A percentile compares a stretch with the other conserved stretches of the same genome.
phyloP scores from a whole-genome alignment of 2,113 vertebrate genomes.

The Xiphorhynchus elegans region DNA sequence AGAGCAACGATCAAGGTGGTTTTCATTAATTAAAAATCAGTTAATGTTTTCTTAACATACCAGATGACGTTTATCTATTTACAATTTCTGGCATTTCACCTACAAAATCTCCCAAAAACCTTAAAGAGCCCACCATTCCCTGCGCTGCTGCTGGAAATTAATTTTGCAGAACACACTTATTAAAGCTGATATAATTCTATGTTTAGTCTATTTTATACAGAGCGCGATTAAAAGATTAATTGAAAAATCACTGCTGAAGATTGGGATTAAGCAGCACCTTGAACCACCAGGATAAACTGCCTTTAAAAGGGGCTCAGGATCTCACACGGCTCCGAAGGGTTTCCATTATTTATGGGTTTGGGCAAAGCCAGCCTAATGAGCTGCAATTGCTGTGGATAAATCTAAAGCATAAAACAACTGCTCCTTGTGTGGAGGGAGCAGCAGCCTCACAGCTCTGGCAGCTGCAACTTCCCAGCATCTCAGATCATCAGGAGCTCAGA shows the following conservation, averaged over 20 bases:
- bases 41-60: background rate
- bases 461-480: background rate
- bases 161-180: background rate
- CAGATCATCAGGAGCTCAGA: background rate
- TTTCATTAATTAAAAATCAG: background rate
- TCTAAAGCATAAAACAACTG: conserved; percentile 5
- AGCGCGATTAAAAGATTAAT: conserved; percentile 55
- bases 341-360: conserved; percentile 71
- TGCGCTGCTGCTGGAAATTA: conserved; percentile 34
- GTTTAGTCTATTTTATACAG: conserved; percentile 21
- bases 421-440: conserved; percentile 10
- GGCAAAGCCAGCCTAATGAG: conserved; percentile 72
- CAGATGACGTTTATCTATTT: background rate
- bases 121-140: conserved; percentile 3
- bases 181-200: conserved; percentile 28
- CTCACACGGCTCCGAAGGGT: conserved; percentile 37
- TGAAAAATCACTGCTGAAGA: conserved; percentile 48
- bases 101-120: conserved; percentile 30
- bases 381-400: conserved; percentile 58
- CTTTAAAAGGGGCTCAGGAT: conserved; percentile 63
- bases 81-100: conserved; percentile 4
- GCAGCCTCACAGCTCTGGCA: background rate
- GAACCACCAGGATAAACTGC: conserved; percentile 56
- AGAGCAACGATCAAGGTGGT: background rate
- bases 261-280: conserved; percentile 62